phyloP scores from a whole-genome alignment of 2,113 vertebrate species.

The Cynocephalus volans region DNA sequence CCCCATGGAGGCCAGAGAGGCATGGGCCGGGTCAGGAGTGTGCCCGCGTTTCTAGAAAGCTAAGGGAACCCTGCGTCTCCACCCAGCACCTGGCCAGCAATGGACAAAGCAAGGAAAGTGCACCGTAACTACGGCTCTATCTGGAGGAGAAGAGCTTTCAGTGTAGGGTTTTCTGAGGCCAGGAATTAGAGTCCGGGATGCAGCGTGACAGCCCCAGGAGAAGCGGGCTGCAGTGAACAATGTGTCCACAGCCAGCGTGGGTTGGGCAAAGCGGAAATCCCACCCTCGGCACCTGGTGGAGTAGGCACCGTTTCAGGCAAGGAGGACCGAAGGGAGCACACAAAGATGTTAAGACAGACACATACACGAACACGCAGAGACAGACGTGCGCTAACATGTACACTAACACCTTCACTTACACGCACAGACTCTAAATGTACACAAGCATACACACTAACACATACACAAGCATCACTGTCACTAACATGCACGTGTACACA shows the following conservation, averaged over 20 bases:
- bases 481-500: background rate
- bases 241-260: background rate
- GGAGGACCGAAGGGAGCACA: background rate
- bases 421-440: background rate
- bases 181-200: too few relatives aligned
- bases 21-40: accelerated
- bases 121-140: accelerated
- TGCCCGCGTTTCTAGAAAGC: background rate
- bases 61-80: background rate
- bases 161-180: too few relatives aligned
- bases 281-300: background rate
- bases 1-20: too few relatives aligned
- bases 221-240: too few relatives aligned
- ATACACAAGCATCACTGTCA: too few relatives aligned
- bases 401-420: background rate
- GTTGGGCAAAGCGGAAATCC: background rate
- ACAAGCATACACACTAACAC: background rate
- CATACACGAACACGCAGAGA: background rate
- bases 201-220: background rate
- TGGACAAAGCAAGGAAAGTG: accelerated
- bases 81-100: accelerated
- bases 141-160: background rate
- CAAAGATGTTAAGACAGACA: background rate
- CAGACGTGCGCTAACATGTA: too few relatives aligned
- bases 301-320: background rate